Conservation (phyloP, 1,140 invertebrate species). For the Drosophila nasuta region DNA sequence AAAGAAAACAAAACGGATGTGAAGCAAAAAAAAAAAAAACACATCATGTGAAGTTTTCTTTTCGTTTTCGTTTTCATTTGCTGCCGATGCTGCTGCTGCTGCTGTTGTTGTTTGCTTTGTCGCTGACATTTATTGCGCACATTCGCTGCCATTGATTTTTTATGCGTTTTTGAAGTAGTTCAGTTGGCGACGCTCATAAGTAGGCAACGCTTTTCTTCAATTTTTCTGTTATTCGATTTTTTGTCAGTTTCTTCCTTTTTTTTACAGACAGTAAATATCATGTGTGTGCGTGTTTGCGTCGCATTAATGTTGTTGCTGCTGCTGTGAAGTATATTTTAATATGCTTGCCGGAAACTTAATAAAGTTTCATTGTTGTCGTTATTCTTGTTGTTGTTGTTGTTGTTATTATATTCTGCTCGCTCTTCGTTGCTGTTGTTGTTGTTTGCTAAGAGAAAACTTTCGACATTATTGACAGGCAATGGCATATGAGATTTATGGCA, state of each 20-base stretch:
- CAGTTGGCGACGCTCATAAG: constrained; percentile 59
- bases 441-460: constrained; percentile 48
- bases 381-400: constrained; percentile 35
- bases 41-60: constrained; percentile 67
- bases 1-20: constrained; percentile 42
- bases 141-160: constrained; percentile 80
- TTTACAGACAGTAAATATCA: constrained; percentile 42
- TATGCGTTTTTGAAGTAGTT: constrained; percentile 79
- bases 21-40: constrained; percentile 32
- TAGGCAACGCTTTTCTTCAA: constrained; percentile 63
- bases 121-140: constrained; percentile 79
- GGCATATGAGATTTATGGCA: constrained; percentile 66
- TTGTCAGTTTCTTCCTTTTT: constrained; percentile 41
- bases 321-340: constrained; percentile 67
- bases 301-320: constrained; percentile 54
- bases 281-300: constrained; percentile 31
- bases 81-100: neutral
- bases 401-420: constrained; percentile 31
- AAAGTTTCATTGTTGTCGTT: constrained; percentile 53
- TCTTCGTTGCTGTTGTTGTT: constrained; percentile 12
- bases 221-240: constrained; percentile 50
- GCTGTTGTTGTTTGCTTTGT: constrained; percentile 45
- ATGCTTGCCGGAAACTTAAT: constrained; percentile 70
- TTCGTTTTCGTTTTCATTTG: constrained; percentile 31
- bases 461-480: constrained; percentile 54